These are phyloP conservation scores for Alouatta palliata DNA, from an alignment of 2,113 vertebrate species.

Conservation along the genomic window DNA sequence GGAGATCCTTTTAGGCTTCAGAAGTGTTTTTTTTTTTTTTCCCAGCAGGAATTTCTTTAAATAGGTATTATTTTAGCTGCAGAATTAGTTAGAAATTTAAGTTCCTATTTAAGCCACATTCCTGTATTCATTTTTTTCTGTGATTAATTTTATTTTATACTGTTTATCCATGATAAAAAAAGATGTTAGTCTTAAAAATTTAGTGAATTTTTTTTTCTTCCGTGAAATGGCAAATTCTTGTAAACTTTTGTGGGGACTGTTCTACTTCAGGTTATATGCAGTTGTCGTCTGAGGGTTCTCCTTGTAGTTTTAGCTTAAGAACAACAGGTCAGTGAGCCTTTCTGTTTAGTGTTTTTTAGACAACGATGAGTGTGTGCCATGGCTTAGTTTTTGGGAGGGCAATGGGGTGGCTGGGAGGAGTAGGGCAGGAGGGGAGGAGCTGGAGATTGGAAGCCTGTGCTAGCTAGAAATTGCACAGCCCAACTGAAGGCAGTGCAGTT, in stretches of 20 bases:
- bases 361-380: neutral
- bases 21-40: neutral
- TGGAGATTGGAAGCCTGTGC: neutral
- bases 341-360: neutral
- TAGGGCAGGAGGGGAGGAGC: neutral
- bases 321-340: neutral
- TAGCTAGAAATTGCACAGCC: neutral
- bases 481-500: neutral
- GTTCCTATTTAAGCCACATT: neutral
- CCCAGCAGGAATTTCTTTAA: neutral
- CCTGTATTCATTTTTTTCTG: neutral
- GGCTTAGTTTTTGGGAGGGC: neutral
- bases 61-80: neutral
- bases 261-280: neutral
- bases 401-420: neutral
- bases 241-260: neutral
- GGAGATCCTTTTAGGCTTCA: neutral
- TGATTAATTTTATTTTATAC: neutral
- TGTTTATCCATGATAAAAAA: neutral
- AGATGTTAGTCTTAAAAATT: slow-evolving; percentile 9
- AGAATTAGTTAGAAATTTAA: neutral
- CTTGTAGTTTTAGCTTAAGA: neutral
- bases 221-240: neutral
- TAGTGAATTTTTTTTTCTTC: slow-evolving; percentile 1
- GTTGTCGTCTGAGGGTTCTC: neutral